Evolutionary conservation across 2,888 invertebrate species (phyloP).

Genomic region (Clepsis dumicolana): DNA sequence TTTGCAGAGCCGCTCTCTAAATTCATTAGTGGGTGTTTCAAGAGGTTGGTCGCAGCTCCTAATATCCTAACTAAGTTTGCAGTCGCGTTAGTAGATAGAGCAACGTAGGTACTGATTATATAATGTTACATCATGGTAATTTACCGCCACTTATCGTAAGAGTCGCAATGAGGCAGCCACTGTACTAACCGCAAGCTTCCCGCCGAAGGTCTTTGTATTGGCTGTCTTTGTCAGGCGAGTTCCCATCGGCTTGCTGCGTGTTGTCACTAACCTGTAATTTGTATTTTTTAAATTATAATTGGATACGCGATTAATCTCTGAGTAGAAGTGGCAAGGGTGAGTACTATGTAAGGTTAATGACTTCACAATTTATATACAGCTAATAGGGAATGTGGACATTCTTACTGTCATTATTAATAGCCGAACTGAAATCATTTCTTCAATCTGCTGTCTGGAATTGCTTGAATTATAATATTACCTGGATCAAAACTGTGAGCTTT

Average conservation of each 20-base stretch:
- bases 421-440: too few species aligned
- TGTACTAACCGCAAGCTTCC: slow-evolving; percentile 68
- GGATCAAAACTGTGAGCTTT: neutral
- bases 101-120: slow-evolving; percentile 21
- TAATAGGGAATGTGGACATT: neutral
- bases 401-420: too few species aligned
- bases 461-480: too few species aligned
- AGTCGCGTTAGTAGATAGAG: neutral
- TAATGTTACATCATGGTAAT: slow-evolving; percentile 39
- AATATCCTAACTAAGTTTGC: slow-evolving; percentile 19
- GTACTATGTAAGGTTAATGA: neutral
- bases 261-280: slow-evolving; percentile 66
- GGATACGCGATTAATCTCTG: slow-evolving; percentile 16
- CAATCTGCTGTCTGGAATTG: too few species aligned
- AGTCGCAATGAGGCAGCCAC: slow-evolving; percentile 21
- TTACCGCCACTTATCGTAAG: slow-evolving; percentile 27
- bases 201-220: slow-evolving; percentile 71
- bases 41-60: slow-evolving; percentile 12
- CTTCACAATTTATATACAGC: neutral
- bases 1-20: slow-evolving; percentile 29
- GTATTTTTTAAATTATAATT: slow-evolving; percentile 21
- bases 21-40: slow-evolving; percentile 40
- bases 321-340: neutral
- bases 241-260: slow-evolving; percentile 57
- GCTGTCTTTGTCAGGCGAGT: slow-evolving; percentile 57